phyloP scores from a whole-genome alignment of 2,888 invertebrate genomes.

The Troides helena region DNA sequence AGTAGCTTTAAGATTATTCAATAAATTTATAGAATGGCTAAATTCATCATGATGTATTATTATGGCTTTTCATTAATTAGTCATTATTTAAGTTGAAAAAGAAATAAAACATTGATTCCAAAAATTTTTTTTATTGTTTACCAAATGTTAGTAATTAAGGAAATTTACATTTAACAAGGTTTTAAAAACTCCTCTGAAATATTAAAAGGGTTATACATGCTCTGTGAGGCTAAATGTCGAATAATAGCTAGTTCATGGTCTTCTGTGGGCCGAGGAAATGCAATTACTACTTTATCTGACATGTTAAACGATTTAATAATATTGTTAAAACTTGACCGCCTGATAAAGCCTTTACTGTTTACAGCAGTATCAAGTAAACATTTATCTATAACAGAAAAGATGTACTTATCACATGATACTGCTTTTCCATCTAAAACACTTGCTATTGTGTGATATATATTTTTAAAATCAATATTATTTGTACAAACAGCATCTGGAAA shows the following conservation, averaged over 20 bases:
- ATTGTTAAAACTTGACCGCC: constrained; percentile 40
- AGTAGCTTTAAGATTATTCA: constrained; percentile 68
- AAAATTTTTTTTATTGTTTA: background rate
- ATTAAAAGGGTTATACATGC: constrained; percentile 59
- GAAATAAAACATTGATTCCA: constrained; percentile 7
- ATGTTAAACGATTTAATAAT: constrained; percentile 47
- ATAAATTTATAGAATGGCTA: constrained; percentile 70
- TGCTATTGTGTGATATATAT: constrained; percentile 59
- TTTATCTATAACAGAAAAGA: constrained; percentile 48
- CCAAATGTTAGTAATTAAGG: background rate
- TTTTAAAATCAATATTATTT: constrained; percentile 55
- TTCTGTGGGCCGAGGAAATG: constrained; percentile 45
- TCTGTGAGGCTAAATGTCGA: constrained; percentile 49
- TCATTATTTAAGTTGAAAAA: background rate
- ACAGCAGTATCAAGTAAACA: constrained; percentile 62
- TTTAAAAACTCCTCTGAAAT: constrained; percentile 51
- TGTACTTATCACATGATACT: constrained; percentile 43
- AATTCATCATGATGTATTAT: constrained; percentile 47
- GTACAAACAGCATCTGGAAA: constrained; percentile 48
- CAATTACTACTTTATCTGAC: constrained; percentile 40
- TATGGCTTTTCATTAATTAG: background rate
- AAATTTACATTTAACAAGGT: constrained; percentile 29
- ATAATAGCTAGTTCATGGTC: constrained; percentile 47
- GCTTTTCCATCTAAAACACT: constrained; percentile 67
- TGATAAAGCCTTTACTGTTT: constrained; percentile 55